Evolutionary conservation across 2,888 invertebrate species (phyloP).

Genomic region (Spodoptera littoralis): DNA sequence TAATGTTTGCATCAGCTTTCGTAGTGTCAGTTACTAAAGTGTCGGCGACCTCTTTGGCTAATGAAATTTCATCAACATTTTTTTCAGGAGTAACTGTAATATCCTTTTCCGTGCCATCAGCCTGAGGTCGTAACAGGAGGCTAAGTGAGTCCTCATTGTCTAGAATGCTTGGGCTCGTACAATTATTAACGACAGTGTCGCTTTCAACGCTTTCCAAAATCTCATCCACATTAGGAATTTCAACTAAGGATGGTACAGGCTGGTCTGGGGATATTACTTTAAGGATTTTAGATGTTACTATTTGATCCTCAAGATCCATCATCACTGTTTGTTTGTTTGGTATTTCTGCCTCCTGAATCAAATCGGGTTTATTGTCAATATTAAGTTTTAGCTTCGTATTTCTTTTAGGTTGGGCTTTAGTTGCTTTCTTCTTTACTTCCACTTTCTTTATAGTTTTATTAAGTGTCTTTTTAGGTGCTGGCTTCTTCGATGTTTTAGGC

Average conservation of each 20-base stretch:
- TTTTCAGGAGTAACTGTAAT: constrained; percentile 5
- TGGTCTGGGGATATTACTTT: constrained; percentile 35
- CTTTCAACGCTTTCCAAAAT: constrained; percentile 29
- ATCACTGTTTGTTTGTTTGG: constrained; percentile 17
- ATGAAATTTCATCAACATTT: background rate
- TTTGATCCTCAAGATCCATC: constrained; percentile 65
- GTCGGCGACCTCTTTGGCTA: background rate
- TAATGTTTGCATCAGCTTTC: constrained; percentile 3
- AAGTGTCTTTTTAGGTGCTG: constrained; percentile 25
- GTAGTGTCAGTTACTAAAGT: background rate
- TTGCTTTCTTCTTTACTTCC: constrained; percentile 24
- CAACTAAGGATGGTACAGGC: constrained; percentile 16
- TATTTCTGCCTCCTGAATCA: background rate
- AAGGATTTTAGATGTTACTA: constrained; percentile 61
- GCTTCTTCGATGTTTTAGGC: constrained; percentile 13
- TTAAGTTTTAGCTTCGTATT: constrained; percentile 15
- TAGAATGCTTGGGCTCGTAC: constrained; percentile 38
- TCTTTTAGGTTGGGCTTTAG: constrained; percentile 41
- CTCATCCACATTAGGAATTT: constrained; percentile 34
- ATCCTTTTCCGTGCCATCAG: background rate
- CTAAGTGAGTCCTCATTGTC: constrained; percentile 18
- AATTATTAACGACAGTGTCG: constrained; percentile 1
- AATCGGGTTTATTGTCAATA: constrained; percentile 1
- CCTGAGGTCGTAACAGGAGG: constrained; percentile 11
- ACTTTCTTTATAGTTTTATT: constrained; percentile 31